A percentile compares a stretch with the other conserved stretches of the same genome.
These are phyloP conservation scores for Emydocephalus ijimae DNA, from an alignment of 2,113 vertebrate genomes.

Conservation along the genomic window DNA sequence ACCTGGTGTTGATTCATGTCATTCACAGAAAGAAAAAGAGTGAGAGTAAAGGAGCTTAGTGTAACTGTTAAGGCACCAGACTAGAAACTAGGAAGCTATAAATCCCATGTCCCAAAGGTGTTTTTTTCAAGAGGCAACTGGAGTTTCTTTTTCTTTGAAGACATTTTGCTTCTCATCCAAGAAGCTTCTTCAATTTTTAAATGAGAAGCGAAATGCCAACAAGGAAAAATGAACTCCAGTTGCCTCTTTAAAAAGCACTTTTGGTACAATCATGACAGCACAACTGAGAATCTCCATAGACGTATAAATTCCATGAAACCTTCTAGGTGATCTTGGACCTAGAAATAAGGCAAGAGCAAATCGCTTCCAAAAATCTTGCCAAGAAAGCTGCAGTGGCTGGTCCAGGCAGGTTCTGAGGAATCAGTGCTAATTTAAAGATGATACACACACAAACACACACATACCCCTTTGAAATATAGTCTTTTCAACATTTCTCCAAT, in stretches of 20 bases:
- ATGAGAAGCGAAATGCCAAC: not conserved
- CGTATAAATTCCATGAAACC: not conserved
- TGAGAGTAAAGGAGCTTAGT: not conserved
- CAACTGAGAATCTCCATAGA: not conserved
- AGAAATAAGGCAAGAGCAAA: not conserved
- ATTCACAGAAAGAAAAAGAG: not conserved
- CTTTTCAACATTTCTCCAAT: not conserved
- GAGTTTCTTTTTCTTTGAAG: not conserved
- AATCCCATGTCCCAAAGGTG: not conserved
- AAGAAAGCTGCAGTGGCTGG: not conserved
- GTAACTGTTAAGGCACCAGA: not conserved
- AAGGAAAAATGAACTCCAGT: not conserved
- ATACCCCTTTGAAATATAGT: not conserved
- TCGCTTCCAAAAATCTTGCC: not conserved
- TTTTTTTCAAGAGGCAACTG: not conserved
- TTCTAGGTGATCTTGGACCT: not conserved
- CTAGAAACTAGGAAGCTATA: not conserved
- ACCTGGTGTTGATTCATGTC: not conserved
- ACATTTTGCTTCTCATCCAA: not conserved
- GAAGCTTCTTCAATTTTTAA: not conserved
- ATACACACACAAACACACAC: not conserved
- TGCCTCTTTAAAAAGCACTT: not conserved
- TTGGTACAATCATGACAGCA: not conserved
- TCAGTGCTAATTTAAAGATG: not conserved
- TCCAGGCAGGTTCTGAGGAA: not conserved